Base-by-base conservation (phyloP, 2,888 invertebrate species). In the Petrolisthes cinctipes region DNA sequence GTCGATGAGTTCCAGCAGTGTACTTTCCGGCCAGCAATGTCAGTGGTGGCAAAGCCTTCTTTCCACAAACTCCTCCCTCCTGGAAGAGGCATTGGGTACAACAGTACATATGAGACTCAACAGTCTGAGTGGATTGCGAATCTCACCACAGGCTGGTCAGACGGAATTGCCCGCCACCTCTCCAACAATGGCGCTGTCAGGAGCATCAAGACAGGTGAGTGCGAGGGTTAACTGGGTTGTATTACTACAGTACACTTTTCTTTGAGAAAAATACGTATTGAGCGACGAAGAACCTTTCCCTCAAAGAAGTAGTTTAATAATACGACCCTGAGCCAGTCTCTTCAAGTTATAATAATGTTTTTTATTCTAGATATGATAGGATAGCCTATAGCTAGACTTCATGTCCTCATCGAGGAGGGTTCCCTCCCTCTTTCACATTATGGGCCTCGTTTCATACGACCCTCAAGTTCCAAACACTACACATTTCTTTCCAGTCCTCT, bases 91-190 rank as follows among this genome's bases (percentile, higher is more conserved):
- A 80, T 89, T 9, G 89, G 89, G n/a, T 89, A 89, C 56, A 87
- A 87, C 51, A 83, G 79, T 23, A 87, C 83, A 51, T 89, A 89
- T 68, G 68, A 82, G 20, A 87, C 89, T 4, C 37, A n/a, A 4
- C 61, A 20, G 17, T 61, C 85, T 23, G 89, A 89, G 80, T 89
- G 89, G 89, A 89, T 89, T 11, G 89, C 87, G 3, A 89, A 89
- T 82, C 79, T 89, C 54, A 86, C 85, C 23, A 89, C 89, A 0
- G 89, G 89, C 4, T 89, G 89, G 89, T 89, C 89, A 0, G 89
- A 89, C 51, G 89, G 89, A 0, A 57, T 85, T 4, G 82, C 84
- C 9, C 82, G 89, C 14, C 82, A 84, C 51, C 83, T 89, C 11
- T 85, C 80, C 68, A 89, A 88, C 82, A 57, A 54, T 20, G 89